Conservation (phyloP, 2,888 invertebrate species). For the Harmothoe impar region DNA sequence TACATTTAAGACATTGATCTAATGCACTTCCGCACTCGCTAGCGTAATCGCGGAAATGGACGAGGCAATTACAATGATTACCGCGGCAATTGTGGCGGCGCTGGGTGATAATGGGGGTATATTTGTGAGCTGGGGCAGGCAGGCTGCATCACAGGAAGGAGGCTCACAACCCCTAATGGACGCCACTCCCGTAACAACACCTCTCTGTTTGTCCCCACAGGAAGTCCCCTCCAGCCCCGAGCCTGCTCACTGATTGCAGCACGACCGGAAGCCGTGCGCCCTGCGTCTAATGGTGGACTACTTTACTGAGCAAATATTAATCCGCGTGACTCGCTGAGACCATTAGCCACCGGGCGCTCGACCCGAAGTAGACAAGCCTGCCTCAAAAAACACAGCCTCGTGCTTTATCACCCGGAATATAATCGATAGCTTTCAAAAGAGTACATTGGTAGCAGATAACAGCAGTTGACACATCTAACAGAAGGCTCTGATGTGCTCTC, state of each 20-base stretch:
- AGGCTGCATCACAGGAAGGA: conserved; percentile 37
- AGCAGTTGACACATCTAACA: neutral
- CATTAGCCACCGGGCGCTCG: neutral
- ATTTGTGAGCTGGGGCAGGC: conserved; percentile 36
- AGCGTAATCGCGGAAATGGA: conserved; percentile 60
- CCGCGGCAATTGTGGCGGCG: conserved; percentile 8
- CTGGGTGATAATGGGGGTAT: conserved; percentile 51
- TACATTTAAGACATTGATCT: conserved; percentile 61
- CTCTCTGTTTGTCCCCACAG: conserved; percentile 41
- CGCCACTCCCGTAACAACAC: conserved; percentile 28
- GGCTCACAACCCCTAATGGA: conserved; percentile 38
- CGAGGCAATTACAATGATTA: conserved; percentile 59
- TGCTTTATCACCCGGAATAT: neutral
- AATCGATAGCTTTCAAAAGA: conserved; percentile 17
- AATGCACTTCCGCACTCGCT: conserved; percentile 57
- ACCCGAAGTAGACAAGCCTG: neutral
- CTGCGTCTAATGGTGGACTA: conserved; percentile 40
- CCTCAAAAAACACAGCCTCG: neutral
- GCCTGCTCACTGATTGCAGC: conserved; percentile 39
- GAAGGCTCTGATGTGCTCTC: neutral
- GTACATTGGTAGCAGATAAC: neutral
- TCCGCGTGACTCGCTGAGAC: conserved; percentile 54
- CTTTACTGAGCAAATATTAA: conserved; percentile 58
- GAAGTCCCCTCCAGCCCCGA: neutral
- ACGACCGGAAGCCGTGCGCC: conserved; percentile 20